Evolutionary conservation across 2,797 vertebrate species (phyloP).

Genomic region (Manis crassicaudata): DNA sequence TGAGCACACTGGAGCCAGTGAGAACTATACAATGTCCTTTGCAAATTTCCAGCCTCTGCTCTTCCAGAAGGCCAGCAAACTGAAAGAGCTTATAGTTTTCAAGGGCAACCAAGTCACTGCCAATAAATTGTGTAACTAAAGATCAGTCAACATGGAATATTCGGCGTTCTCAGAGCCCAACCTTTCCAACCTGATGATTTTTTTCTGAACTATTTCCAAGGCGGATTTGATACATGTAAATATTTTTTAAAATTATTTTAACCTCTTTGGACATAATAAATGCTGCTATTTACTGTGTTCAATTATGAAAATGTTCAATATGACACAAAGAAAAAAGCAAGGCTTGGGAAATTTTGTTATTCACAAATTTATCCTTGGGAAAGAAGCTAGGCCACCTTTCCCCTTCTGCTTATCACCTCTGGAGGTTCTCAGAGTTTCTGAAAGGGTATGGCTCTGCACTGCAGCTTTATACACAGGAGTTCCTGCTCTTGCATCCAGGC

Average conservation of each 20-base stretch:
- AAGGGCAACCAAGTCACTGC: background rate
- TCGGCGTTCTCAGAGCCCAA: background rate
- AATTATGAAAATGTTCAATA: background rate
- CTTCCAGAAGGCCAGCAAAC: background rate
- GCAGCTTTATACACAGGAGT: background rate
- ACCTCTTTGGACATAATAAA: conserved; percentile 38
- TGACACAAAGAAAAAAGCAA: background rate
- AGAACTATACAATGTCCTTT: background rate
- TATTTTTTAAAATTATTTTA: background rate
- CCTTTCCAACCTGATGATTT: background rate
- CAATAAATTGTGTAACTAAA: background rate
- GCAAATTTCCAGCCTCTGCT: background rate
- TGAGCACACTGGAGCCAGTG: background rate
- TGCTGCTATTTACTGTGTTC: background rate
- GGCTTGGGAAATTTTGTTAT: background rate
- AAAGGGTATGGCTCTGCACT: background rate
- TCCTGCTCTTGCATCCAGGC: background rate
- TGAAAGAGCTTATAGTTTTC: background rate
- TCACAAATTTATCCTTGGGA: background rate
- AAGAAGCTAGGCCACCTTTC: background rate
- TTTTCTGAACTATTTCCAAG: background rate
- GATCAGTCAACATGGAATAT: background rate
- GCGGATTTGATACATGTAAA: background rate
- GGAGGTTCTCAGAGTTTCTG: background rate
- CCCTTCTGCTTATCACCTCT: background rate